phyloP scores from a whole-genome alignment of 2,888 invertebrate species.

The Spilosoma lubricipeda region DNA sequence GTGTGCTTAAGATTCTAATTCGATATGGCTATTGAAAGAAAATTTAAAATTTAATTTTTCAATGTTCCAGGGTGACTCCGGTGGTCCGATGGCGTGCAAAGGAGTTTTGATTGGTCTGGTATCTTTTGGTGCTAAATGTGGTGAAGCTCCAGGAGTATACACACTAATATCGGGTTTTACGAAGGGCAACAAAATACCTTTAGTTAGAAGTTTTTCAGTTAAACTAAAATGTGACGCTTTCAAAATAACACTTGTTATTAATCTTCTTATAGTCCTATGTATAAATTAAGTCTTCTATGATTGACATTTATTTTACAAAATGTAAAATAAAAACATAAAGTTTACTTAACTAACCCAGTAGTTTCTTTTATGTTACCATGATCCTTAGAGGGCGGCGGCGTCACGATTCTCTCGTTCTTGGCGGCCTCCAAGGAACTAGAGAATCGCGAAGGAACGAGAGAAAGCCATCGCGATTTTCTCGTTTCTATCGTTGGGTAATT shows the following conservation, averaged over 20 bases:
- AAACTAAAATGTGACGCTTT: neutral
- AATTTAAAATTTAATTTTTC: neutral
- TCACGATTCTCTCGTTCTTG: too few species aligned
- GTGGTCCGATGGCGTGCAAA: conserved; percentile 57
- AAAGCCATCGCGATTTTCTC: too few species aligned
- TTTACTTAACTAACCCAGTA: neutral
- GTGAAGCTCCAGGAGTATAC: conserved; percentile 55
- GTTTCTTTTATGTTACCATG: neutral
- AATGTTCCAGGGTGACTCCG: conserved; percentile 59
- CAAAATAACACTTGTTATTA: neutral
- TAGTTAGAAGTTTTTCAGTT: neutral
- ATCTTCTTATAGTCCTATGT: too few species aligned
- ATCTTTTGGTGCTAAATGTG: conserved; percentile 57
- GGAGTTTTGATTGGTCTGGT: conserved; percentile 57
- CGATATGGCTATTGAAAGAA: too few species aligned
- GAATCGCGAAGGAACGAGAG: too few species aligned
- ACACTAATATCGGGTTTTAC: conserved; percentile 44
- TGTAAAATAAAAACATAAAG: neutral
- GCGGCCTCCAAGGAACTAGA: too few species aligned
- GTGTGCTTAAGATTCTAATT: neutral
- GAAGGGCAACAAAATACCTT: conserved; percentile 8
- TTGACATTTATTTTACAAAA: neutral
- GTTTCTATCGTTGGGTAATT: too few species aligned
- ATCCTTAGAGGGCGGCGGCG: neutral
- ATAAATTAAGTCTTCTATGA: neutral